A percentile compares a stretch with the other conserved stretches of the same genome.
Conservation (phyloP, 2,113 vertebrate species). For the Brienomyrus brachyistius region DNA sequence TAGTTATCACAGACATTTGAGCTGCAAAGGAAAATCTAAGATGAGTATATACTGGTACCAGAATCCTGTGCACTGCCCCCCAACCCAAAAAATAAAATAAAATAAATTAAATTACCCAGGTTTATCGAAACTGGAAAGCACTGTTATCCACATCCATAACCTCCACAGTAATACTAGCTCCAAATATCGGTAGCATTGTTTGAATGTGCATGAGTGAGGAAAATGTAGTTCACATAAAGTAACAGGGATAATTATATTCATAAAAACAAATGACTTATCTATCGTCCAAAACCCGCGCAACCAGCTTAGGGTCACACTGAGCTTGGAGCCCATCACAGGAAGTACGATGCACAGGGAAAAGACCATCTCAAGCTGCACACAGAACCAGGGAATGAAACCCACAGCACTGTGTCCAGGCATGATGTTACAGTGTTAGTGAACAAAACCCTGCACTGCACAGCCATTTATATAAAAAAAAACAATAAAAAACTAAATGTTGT, state of each 20-base stretch:
- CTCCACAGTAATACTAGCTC: not conserved
- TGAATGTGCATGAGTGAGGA: not conserved
- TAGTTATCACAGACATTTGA: slow-evolving; percentile 37
- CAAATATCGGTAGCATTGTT: not conserved
- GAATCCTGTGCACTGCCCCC: slow-evolving; percentile 25
- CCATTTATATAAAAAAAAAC: not conserved
- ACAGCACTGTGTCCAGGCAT: too few relatives aligned
- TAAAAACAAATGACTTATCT: not conserved
- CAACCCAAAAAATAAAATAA: slow-evolving; percentile 9
- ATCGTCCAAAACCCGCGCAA: not conserved
- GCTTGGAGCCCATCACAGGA: not conserved
- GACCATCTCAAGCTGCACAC: not conserved
- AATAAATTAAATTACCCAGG: slow-evolving; percentile 21
- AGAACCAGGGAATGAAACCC: not conserved
- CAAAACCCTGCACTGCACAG: not conserved
- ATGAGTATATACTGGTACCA: slow-evolving; percentile 31
- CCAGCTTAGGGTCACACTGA: not conserved
- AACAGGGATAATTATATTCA: not conserved
- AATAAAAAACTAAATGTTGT: not conserved
- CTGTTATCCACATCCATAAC: slow-evolving; percentile 46
- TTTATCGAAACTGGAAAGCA: slow-evolving; percentile 38
- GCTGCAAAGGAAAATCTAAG: slow-evolving; percentile 32
- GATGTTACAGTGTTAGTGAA: not conserved
- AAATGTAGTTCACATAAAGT: not conserved
- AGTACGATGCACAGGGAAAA: not conserved